A percentile compares a stretch with the other conserved stretches of the same genome.
These are phyloP conservation scores for Coryphaenoides rupestris DNA, from an alignment of 2,113 vertebrate genomes.

Conservation along the genomic window DNA sequence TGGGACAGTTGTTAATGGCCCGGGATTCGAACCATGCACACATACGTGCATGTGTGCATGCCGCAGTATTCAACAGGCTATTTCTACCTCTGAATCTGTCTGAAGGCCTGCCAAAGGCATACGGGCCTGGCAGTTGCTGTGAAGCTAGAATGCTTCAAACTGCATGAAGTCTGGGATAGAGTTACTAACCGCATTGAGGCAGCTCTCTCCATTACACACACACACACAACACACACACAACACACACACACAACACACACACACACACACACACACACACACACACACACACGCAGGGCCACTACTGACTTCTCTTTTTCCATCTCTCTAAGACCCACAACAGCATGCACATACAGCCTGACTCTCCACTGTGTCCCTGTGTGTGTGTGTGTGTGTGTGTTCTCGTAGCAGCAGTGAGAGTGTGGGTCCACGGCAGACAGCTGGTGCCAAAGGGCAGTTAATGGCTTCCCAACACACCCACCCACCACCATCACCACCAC, in stretches of 20 bases:
- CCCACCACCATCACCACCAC: background rate
- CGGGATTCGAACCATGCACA: constrained; percentile 21
- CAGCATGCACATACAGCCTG: no score
- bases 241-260: constrained; percentile 16
- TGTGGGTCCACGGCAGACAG: constrained; percentile 46
- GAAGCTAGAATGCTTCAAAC: constrained; percentile 57
- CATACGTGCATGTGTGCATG: background rate
- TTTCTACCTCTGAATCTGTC: constrained; percentile 46
- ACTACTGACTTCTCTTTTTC: no score
- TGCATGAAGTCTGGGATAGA: constrained; percentile 52
- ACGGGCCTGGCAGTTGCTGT: constrained; percentile 55
- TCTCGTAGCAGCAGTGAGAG: constrained; percentile 10
- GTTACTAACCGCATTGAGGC: constrained; percentile 52
- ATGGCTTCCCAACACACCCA: constrained; percentile 33
- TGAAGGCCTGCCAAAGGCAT: constrained; percentile 39
- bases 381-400: no score
- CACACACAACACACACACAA: background rate
- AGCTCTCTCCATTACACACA: constrained; percentile 32
- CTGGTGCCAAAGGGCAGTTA: constrained; percentile 62
- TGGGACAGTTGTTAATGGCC: constrained; percentile 50
- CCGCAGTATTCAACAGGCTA: constrained; percentile 22
- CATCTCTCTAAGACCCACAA: no score
- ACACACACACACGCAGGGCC: constrained; percentile 26
- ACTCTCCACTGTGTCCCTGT: constrained; percentile 9
- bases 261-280: background rate